phyloP scores from a whole-genome alignment of 2,113 vertebrate species.

The Oryzias curvinotus region DNA sequence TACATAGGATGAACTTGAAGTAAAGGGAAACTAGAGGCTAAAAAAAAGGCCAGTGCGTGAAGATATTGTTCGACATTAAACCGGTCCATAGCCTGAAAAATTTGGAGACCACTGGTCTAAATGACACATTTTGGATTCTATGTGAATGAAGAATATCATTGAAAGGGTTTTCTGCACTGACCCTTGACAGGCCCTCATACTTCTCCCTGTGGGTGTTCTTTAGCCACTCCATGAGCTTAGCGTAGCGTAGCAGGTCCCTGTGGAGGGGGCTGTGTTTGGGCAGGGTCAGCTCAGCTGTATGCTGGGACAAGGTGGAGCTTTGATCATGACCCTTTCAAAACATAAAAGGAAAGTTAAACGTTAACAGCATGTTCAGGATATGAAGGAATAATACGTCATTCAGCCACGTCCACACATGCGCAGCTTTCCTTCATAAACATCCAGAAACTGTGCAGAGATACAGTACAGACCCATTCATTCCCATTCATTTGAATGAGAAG shows the following conservation, averaged over 20 bases:
- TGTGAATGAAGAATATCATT: no score
- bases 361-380: not conserved
- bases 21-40: no score
- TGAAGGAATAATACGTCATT: constrained; percentile 3
- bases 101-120: no score
- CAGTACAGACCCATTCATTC: not conserved
- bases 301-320: constrained; percentile 92
- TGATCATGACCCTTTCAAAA: constrained; percentile 89
- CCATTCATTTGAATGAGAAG: no score
- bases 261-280: constrained; percentile 97
- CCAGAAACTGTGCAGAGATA: not conserved
- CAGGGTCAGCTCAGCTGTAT: constrained; percentile 88
- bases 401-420: constrained; percentile 12
- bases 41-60: no score
- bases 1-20: no score
- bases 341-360: constrained; percentile 16
- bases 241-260: constrained; percentile 93
- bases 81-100: no score
- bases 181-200: constrained; percentile 94
- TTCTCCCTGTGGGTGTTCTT: constrained; percentile 95
- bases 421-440: constrained; percentile 11
- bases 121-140: no score
- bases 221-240: constrained; percentile 98
- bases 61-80: no score
- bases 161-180: constrained; percentile 31